Conservation (phyloP, 2,797 vertebrate genomes). For the Hafferia zeledoni region DNA sequence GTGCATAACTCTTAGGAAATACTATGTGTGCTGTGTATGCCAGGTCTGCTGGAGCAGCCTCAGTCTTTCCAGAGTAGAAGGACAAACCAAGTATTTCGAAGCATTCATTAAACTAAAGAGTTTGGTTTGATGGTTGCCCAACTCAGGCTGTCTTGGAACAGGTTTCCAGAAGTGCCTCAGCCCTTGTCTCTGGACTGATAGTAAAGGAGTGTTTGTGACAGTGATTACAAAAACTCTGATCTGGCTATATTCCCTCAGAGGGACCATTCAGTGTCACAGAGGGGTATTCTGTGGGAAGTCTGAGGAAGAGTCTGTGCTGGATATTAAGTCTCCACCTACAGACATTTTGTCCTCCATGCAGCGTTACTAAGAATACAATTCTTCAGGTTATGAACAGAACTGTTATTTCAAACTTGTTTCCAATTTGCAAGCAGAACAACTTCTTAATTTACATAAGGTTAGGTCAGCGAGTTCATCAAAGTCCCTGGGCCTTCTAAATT, state of each 20-base stretch:
- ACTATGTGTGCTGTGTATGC: neutral
- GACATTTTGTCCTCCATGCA: neutral
- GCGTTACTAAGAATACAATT: neutral
- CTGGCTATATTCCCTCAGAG: neutral
- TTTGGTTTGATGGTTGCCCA: neutral
- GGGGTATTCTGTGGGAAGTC: neutral
- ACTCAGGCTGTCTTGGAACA: neutral
- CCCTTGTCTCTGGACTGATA: neutral
- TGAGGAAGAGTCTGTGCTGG: neutral
- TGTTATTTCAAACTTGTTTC: neutral
- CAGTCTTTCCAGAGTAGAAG: neutral
- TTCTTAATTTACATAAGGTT: neutral
- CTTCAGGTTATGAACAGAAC: neutral
- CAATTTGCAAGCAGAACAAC: neutral
- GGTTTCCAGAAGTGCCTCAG: neutral
- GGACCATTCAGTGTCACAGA: neutral
- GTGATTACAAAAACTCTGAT: neutral
- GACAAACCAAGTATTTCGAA: neutral
- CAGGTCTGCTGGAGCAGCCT: neutral
- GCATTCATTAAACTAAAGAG: neutral
- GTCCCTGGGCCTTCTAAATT: neutral
- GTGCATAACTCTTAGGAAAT: neutral
- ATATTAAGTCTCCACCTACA: neutral
- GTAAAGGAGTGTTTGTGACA: neutral
- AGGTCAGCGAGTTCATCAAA: neutral